Evolutionary conservation across 2,113 vertebrate genomes (phyloP).

Genomic region (Apodemus speciosus): DNA sequence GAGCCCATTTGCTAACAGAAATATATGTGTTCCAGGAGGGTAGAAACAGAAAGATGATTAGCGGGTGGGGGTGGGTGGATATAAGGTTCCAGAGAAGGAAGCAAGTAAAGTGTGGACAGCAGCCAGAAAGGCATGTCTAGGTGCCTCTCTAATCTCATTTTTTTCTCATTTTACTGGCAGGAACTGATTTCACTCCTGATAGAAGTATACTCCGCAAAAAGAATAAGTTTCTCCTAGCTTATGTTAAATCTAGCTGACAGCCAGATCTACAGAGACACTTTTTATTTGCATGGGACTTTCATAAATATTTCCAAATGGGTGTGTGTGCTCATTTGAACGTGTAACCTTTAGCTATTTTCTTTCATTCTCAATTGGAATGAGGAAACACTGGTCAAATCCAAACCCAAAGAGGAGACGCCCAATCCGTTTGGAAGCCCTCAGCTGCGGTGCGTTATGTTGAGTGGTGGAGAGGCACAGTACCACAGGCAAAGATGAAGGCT

Average conservation of each 20-base stretch:
- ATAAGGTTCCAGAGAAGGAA: neutral
- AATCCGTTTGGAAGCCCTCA: neutral
- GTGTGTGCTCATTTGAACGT: neutral
- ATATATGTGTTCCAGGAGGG: neutral
- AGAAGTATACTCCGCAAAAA: conserved; percentile 28
- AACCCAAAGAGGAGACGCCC: neutral
- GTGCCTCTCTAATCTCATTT: neutral
- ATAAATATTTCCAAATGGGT: neutral
- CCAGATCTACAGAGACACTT: neutral
- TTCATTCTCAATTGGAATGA: neutral
- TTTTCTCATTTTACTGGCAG: neutral
- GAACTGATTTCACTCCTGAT: neutral
- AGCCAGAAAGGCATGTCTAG: neutral
- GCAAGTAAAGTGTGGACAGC: neutral
- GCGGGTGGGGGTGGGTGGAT: neutral
- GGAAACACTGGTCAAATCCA: neutral
- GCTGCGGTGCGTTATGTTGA: neutral
- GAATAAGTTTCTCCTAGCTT: neutral
- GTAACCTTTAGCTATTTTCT: neutral
- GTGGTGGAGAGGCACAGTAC: neutral
- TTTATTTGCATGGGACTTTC: neutral
- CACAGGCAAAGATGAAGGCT: neutral
- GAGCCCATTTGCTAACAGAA: neutral
- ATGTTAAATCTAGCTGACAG: neutral
- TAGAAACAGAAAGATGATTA: neutral